A percentile compares a stretch with the other conserved stretches of the same genome.
Conservation (phyloP, 1,140 invertebrate genomes). For the Drosophila albomicans region DNA sequence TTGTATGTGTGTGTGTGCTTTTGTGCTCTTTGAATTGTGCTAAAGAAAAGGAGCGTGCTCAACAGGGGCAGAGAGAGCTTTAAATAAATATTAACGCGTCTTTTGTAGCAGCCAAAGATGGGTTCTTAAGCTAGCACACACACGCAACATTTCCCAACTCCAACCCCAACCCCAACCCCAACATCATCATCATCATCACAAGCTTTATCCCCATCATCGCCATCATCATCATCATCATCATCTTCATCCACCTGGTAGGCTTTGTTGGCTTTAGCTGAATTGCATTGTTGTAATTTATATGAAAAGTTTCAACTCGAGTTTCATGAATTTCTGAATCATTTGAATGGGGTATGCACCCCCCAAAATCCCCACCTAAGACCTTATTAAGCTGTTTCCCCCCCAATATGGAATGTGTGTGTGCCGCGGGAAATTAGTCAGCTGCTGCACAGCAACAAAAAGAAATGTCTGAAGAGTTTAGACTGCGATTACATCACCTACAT, state of each 20-base stretch:
- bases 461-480: neutral
- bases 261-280: constrained; percentile 46
- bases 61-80: constrained; percentile 42
- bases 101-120: constrained; percentile 44
- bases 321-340: constrained; percentile 14
- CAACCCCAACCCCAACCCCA: neutral
- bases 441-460: neutral
- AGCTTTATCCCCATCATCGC: neutral
- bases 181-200: neutral
- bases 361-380: constrained; percentile 4
- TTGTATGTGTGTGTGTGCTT: constrained; percentile 8
- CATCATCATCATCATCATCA: neutral
- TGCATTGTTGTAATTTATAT: constrained; percentile 76
- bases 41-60: constrained; percentile 12
- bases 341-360: neutral
- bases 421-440: constrained; percentile 25
- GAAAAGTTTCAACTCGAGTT: constrained; percentile 62
- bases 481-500: neutral
- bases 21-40: constrained; percentile 20
- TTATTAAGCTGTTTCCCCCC: constrained; percentile 7
- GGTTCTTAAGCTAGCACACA: constrained; percentile 26
- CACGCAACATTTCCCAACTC: neutral
- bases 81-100: constrained; percentile 75
- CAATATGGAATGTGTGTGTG: neutral
- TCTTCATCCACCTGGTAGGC: constrained; percentile 13